Conservation (phyloP, 2,113 vertebrate species). For the Progne subis region DNA sequence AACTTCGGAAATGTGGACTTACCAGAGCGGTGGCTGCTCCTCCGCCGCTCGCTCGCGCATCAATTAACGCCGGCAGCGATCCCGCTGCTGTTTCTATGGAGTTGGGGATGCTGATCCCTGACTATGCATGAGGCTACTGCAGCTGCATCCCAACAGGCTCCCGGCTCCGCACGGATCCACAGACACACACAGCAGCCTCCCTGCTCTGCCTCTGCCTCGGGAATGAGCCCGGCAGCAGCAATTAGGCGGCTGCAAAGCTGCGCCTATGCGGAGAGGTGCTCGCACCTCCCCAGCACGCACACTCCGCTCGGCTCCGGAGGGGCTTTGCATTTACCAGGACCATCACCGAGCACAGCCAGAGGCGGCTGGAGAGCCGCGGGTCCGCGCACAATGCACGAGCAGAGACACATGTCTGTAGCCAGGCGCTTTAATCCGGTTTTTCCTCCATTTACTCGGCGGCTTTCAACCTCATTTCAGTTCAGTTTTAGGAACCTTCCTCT, state of each 20-base stretch:
- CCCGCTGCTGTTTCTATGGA: slow-evolving; percentile 73
- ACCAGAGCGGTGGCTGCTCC: slow-evolving; percentile 33
- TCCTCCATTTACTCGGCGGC: background rate
- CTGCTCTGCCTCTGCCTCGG: background rate
- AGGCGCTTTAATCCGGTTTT: background rate
- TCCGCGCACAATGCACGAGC: background rate
- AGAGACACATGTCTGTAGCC: background rate
- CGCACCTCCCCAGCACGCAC: background rate
- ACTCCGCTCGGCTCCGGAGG: background rate
- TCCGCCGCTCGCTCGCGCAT: background rate
- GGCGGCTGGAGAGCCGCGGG: background rate
- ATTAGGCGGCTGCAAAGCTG: slow-evolving; percentile 10
- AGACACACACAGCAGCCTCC: background rate
- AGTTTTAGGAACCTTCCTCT: background rate
- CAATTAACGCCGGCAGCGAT: slow-evolving; percentile 1
- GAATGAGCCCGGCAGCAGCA: background rate
- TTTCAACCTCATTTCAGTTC: background rate
- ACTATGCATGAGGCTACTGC: slow-evolving; percentile 65
- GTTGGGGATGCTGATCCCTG: slow-evolving; percentile 61
- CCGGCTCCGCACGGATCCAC: background rate
- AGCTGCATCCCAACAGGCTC: slow-evolving; percentile 56
- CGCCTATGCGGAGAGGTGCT: background rate
- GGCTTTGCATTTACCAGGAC: background rate
- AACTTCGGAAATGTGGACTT: slow-evolving; percentile 53
- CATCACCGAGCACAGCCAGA: background rate